phyloP scores from a whole-genome alignment of 2,113 vertebrate genomes.

The Dicerorhinus sumatrensis region DNA sequence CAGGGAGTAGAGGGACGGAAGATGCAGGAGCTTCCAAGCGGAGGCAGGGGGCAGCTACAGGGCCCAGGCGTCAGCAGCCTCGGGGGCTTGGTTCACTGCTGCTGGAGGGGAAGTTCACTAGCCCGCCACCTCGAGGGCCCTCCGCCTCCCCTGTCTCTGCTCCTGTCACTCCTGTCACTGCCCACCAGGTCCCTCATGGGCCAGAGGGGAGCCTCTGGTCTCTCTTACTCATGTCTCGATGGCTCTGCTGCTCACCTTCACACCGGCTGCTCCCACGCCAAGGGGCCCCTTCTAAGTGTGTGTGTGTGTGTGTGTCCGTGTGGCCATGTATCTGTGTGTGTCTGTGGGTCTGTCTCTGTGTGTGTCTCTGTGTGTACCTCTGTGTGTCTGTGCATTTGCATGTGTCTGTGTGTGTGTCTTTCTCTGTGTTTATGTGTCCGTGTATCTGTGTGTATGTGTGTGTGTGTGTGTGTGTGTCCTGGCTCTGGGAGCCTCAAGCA shows the following conservation, averaged over 20 bases:
- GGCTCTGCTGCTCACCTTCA: background rate
- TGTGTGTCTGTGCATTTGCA: background rate
- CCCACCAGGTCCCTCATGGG: background rate
- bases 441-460: background rate
- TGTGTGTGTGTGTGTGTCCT: background rate
- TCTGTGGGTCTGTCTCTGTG: background rate
- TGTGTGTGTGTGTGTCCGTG: background rate
- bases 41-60: too few relatives aligned
- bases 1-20: too few relatives aligned
- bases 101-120: too few relatives aligned
- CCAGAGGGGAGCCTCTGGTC: background rate
- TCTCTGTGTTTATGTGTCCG: background rate
- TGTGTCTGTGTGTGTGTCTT: too few relatives aligned
- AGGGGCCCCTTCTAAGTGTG: background rate
- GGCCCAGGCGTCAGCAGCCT: too few relatives aligned
- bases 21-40: too few relatives aligned
- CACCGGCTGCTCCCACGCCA: background rate
- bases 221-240: rapidly evolving
- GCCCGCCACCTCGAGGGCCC: too few relatives aligned
- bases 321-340: rapidly evolving
- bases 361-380: background rate
- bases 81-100: too few relatives aligned
- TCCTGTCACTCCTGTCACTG: background rate
- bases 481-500: background rate
- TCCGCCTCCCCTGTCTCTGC: background rate